Evolutionary conservation across 2,113 vertebrate species (phyloP).

Genomic region (Oxyruncus cristatus): DNA sequence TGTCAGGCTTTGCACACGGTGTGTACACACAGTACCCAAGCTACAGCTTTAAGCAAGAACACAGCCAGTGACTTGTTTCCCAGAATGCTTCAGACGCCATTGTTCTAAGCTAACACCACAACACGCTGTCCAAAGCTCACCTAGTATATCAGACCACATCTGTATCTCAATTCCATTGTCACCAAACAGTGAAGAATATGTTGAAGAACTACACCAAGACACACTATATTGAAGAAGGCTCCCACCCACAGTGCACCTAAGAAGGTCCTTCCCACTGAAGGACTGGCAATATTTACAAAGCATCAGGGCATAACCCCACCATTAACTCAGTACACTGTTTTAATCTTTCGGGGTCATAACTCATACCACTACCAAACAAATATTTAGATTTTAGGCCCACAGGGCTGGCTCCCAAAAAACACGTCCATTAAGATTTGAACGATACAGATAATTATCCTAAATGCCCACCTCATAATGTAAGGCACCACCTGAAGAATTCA

Average conservation of each 20-base stretch:
- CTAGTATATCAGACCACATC: accelerated
- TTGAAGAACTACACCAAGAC: background rate
- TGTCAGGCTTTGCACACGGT: background rate
- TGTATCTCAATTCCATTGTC: background rate
- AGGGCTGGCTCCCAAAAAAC: background rate
- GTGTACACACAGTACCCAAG: background rate
- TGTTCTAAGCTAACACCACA: background rate
- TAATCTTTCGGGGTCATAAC: background rate
- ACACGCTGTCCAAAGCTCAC: background rate
- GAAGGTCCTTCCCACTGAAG: background rate
- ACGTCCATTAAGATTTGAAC: background rate
- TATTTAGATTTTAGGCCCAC: background rate
- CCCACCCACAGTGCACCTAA: background rate
- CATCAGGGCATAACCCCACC: background rate
- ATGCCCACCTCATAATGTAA: background rate
- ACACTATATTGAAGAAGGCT: background rate
- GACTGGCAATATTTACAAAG: background rate
- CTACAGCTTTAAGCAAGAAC: background rate
- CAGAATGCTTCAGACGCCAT: background rate
- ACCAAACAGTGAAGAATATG: background rate
- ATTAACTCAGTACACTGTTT: background rate
- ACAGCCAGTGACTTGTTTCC: background rate
- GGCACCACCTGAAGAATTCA: background rate
- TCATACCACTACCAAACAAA: background rate
- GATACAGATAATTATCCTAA: background rate